These are phyloP conservation scores for Sinocyclocheilus anshuiensis DNA, from an alignment of 2,113 vertebrate genomes.

Conservation along the genomic window DNA sequence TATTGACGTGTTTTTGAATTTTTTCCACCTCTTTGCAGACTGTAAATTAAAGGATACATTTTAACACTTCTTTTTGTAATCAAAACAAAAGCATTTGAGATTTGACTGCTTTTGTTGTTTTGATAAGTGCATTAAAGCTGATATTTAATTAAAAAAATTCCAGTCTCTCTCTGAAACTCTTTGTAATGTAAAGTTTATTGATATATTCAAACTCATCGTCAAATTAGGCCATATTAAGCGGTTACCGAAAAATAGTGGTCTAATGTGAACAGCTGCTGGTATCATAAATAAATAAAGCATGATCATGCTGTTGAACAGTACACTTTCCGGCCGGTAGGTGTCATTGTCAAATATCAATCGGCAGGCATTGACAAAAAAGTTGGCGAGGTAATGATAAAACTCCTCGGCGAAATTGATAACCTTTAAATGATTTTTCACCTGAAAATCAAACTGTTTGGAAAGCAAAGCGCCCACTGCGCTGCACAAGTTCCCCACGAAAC, in stretches of 20 bases:
- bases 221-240: background rate
- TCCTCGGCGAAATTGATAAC: background rate
- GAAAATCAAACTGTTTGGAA: constrained; percentile 75
- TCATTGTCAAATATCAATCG: too few species aligned
- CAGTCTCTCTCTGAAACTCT: too few species aligned
- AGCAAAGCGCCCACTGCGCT: constrained; percentile 71
- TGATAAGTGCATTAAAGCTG: too few species aligned
- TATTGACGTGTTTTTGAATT: too few species aligned
- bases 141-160: too few species aligned
- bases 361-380: background rate
- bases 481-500: constrained; percentile 78
- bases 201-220: too few species aligned
- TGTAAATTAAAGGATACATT: too few species aligned
- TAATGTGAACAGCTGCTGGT: background rate
- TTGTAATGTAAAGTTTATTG: too few species aligned
- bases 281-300: background rate
- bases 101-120: too few species aligned
- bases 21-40: too few species aligned
- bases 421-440: constrained; percentile 65
- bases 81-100: too few species aligned
- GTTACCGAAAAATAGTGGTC: background rate
- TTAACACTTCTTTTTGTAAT: too few species aligned
- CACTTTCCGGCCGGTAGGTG: background rate
- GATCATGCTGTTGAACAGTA: background rate
- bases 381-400: background rate